These are phyloP conservation scores for Drosophila sp. DNA, from an alignment of 1,140 invertebrate species.

Conservation along the genomic window DNA sequence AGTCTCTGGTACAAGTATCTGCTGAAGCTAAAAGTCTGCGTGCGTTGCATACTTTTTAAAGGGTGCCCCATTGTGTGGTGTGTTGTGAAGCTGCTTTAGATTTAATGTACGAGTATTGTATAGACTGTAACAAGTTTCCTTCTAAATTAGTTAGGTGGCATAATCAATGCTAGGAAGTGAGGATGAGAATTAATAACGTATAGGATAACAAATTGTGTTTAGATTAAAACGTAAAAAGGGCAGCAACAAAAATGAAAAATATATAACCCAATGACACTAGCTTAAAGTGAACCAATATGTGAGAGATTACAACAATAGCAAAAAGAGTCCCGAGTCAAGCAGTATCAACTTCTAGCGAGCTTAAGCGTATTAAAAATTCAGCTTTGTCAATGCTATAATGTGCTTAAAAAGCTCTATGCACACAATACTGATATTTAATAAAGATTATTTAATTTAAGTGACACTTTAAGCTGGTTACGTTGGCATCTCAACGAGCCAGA, in stretches of 20 bases:
- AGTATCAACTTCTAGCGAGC: neutral
- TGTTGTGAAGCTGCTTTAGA: slow-evolving; percentile 23
- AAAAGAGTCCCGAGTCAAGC: neutral
- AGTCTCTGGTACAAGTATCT: slow-evolving; percentile 3
- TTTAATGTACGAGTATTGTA: slow-evolving; percentile 68
- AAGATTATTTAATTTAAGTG: slow-evolving; percentile 29
- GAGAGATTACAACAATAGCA: neutral
- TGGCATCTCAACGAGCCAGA: slow-evolving; percentile 3
- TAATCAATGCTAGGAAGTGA: slow-evolving; percentile 38
- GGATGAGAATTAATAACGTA: neutral
- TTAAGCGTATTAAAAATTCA: slow-evolving; percentile 5
- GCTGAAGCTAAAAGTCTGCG: slow-evolving; percentile 29
- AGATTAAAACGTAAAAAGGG: slow-evolving; percentile 25
- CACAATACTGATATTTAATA: slow-evolving; percentile 43
- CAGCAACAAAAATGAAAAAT: slow-evolving; percentile 1
- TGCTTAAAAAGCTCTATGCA: slow-evolving; percentile 23
- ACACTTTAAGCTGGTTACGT: slow-evolving; percentile 23
- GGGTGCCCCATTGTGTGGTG: slow-evolving; percentile 35
- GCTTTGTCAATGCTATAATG: neutral
- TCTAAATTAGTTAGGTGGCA: slow-evolving; percentile 57
- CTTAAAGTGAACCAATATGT: slow-evolving; percentile 11
- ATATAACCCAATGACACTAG: slow-evolving; percentile 7
- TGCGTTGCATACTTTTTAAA: slow-evolving; percentile 60
- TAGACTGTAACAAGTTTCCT: slow-evolving; percentile 82
- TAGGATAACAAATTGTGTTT: slow-evolving; percentile 68